Percentiles rank a stretch among this genome's conserved stretches.
These are phyloP conservation scores for Aphaenogaster ashmeadi DNA, from an alignment of 1,140 invertebrate genomes.

Conservation along the genomic window DNA sequence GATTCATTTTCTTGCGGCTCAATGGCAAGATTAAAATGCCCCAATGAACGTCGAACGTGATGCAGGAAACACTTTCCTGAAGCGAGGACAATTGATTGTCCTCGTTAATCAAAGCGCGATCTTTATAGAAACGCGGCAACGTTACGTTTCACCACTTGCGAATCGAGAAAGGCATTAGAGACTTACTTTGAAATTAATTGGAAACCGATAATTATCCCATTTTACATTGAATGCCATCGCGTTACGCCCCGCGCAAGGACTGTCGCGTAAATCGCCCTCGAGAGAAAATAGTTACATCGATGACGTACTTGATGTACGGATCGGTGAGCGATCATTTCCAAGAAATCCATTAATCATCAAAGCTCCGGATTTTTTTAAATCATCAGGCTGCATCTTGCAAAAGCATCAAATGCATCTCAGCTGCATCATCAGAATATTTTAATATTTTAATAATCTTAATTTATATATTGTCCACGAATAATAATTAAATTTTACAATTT, in stretches of 20 bases:
- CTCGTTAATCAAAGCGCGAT: background rate
- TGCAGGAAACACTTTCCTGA: constrained; percentile 17
- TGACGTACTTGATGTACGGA: background rate
- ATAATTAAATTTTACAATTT: background rate
- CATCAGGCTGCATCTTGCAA: no score
- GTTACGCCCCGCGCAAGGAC: background rate
- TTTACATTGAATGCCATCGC: constrained; percentile 7
- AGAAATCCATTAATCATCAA: constrained; percentile 19
- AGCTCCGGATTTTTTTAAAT: background rate
- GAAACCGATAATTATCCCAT: constrained; percentile 20
- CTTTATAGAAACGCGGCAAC: no score
- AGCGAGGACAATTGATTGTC: background rate
- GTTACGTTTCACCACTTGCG: constrained; percentile 1
- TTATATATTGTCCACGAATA: background rate
- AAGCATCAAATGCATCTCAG: no score
- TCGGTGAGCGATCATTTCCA: constrained; percentile 7
- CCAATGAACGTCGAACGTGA: background rate
- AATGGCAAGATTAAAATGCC: background rate
- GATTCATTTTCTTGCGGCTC: constrained; percentile 46
- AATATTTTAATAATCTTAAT: background rate
- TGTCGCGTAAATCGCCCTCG: background rate
- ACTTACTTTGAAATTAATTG: constrained; percentile 28
- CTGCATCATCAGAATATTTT: background rate
- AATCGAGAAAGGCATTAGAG: background rate
- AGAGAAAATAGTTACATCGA: constrained; percentile 6